Base-by-base conservation (phyloP, 2,113 vertebrate species). In the Argyrosomus japonicus region DNA sequence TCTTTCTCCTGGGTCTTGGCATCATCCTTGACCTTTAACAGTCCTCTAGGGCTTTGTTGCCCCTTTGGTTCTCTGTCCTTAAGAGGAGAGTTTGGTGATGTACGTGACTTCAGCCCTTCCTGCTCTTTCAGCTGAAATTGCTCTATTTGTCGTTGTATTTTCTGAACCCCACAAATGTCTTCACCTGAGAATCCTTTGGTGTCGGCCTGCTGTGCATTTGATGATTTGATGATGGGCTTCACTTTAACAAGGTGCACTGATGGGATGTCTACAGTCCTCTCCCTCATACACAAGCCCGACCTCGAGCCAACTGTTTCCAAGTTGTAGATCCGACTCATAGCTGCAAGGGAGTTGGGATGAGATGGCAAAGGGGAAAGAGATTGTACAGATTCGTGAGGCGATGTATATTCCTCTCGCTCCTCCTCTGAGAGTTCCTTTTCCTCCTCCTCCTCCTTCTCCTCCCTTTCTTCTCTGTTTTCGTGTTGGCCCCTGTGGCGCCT, bases 271-370 rank as follows among this genome's bases (percentile, higher is more conserved):
- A 78, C 81, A 11, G 84, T 81, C 73, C 90, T 93, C 4, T 95
- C 94, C 29, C 83, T 86, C 17, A 95, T 43, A 70, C 92, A 94
- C 51, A 94, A 75, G 12, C 88, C 89, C 0, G 93, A 90, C 58
- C 94, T 94, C 0, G 95, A 90, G n/a, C 90, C 90, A 3, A 93
- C 93, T 0, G 90, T 79, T 54, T 95, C 93, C 75, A 95, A 70
- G 72, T 94, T 95, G 85, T 96, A 96, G 67, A 96, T 95, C 62
- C 93, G 91, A 47, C 95, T 96, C 95, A 96, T 96, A 68, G 83
- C 88, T 86, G 83, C 77, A 0, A 92, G 78, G 7, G 93, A 90
- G 89, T 88, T 86, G 6, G 85, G 80, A 68, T 86, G 88, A 53
- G 89, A 71, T 0, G 90, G 93, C 8, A 93, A 89, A 58, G 91